Evolutionary conservation across 2,888 invertebrate species (phyloP).

Genomic region (Agrochola litura): DNA sequence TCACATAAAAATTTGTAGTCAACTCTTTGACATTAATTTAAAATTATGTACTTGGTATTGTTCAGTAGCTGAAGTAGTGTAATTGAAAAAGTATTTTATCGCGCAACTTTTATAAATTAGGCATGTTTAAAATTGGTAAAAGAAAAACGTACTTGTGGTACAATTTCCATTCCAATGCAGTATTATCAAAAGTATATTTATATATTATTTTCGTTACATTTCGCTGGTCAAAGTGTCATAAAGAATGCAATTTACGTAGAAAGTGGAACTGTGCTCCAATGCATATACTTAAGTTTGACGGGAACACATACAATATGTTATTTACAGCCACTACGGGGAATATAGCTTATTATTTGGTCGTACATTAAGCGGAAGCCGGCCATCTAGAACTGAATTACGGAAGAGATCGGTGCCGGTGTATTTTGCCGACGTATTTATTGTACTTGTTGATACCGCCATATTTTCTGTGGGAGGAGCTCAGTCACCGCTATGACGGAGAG

Average conservation of each 20-base stretch:
- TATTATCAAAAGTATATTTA: background rate
- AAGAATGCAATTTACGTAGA: conserved; percentile 42
- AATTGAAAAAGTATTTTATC: conserved; percentile 32
- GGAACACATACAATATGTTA: conserved; percentile 32
- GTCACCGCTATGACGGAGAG: conserved; percentile 42
- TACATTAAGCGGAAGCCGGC: conserved; percentile 39
- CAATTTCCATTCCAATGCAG: background rate
- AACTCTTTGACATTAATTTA: conserved; percentile 28
- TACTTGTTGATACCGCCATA: conserved; percentile 63
- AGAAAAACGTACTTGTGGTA: background rate
- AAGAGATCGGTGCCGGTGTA: conserved; percentile 66
- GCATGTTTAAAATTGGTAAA: background rate
- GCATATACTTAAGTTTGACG: conserved; percentile 25
- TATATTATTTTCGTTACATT: conserved; percentile 15
- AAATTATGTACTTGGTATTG: conserved; percentile 24
- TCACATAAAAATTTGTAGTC: conserved; percentile 14
- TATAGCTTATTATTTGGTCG: conserved; percentile 55
- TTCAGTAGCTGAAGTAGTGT: conserved; percentile 3
- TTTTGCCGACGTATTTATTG: conserved; percentile 72
- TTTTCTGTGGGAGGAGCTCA: conserved; percentile 58
- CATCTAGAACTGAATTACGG: conserved; percentile 68
- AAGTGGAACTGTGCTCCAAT: conserved; percentile 32
- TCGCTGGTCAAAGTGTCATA: conserved; percentile 19
- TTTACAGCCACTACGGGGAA: conserved; percentile 33
- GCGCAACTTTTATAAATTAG: background rate